Percentiles rank a stretch among this genome's conserved stretches.
These are phyloP conservation scores for Corythornis madagascariensis DNA, from an alignment of 2,113 vertebrate species.

Conservation along the genomic window DNA sequence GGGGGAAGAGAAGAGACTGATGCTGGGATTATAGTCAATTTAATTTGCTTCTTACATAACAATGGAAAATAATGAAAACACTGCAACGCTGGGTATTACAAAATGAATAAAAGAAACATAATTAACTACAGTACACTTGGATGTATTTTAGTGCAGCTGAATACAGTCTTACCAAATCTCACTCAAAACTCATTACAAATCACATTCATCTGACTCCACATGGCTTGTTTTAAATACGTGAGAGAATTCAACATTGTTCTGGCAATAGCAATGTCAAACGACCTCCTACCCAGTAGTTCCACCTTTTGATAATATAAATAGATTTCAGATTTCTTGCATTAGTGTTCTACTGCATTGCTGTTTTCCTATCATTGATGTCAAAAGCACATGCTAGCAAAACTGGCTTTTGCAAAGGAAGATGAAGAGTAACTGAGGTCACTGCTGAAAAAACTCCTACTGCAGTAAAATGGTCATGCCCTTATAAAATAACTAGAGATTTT, in stretches of 20 bases:
- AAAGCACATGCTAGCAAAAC: background rate
- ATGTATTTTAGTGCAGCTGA: background rate
- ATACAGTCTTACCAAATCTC: background rate
- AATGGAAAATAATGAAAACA: background rate
- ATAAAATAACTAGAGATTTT: constrained; percentile 28
- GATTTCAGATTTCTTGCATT: background rate
- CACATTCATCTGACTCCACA: background rate
- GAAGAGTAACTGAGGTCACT: background rate
- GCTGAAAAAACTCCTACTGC: background rate
- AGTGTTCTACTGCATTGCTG: background rate
- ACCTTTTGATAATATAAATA: constrained; percentile 7
- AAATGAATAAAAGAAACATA: background rate
- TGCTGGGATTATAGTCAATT: background rate
- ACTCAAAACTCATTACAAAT: background rate
- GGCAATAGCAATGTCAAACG: background rate
- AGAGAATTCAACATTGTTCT: background rate
- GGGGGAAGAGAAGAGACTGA: background rate
- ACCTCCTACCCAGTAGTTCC: background rate
- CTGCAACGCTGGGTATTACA: background rate
- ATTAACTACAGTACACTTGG: background rate
- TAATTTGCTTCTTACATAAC: background rate
- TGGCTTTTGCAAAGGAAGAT: background rate
- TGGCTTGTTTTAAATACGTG: background rate
- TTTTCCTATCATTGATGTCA: background rate
- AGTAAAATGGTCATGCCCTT: constrained; percentile 4